Conservation (phyloP, 2,113 vertebrate species). For the Nanger granti region DNA sequence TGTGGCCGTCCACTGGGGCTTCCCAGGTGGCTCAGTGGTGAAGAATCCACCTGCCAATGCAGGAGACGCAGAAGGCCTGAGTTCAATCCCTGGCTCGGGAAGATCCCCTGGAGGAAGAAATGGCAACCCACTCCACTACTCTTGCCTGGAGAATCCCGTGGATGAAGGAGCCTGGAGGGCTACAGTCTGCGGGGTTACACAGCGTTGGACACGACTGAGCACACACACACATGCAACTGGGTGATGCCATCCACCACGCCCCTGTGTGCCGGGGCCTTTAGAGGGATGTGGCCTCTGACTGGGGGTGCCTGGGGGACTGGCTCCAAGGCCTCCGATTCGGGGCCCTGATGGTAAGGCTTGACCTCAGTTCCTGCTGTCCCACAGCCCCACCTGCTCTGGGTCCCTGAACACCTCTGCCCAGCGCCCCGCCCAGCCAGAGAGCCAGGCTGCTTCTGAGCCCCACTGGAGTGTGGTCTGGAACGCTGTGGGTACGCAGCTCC, state of each 20-base stretch:
- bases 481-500: no score
- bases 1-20: not conserved
- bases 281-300: not conserved
- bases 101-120: not conserved
- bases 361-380: not conserved
- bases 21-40: not conserved
- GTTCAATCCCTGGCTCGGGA: not conserved
- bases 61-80: not conserved
- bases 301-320: fast-evolving
- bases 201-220: not conserved
- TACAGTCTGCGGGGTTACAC: not conserved
- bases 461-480: not conserved
- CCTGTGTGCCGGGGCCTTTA: fast-evolving
- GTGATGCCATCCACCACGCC: not conserved
- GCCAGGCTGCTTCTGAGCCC: not conserved
- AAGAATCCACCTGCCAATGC: not conserved
- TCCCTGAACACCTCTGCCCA: not conserved
- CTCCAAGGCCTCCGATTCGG: not conserved
- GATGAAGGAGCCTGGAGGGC: not conserved
- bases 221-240: fast-evolving
- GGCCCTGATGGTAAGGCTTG: not conserved
- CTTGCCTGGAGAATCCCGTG: not conserved
- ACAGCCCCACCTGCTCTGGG: not conserved
- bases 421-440: not conserved
- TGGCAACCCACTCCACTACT: not conserved